phyloP scores from a whole-genome alignment of 1,140 invertebrate species.

The Bombus turneri region DNA sequence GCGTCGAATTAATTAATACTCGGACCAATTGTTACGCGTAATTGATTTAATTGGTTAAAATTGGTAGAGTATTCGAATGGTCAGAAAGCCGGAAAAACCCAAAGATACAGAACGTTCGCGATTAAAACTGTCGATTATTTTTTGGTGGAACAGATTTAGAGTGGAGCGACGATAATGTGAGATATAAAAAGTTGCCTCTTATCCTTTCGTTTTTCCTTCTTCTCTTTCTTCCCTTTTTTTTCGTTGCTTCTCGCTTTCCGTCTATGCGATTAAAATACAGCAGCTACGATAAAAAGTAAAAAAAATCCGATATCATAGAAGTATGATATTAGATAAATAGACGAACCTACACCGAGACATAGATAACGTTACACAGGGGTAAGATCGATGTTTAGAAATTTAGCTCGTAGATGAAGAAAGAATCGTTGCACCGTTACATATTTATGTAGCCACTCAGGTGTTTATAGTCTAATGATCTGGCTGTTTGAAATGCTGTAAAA shows the following conservation, averaged over 20 bases:
- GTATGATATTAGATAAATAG: neutral
- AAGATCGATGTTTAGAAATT: too few relatives aligned
- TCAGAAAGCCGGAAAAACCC: neutral
- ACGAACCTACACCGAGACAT: too few relatives aligned
- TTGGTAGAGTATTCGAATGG: neutral
- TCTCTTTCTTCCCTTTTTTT: too few relatives aligned
- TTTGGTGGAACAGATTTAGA: too few relatives aligned
- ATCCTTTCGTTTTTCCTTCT: too few relatives aligned
- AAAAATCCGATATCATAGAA: neutral
- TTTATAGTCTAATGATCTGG: neutral
- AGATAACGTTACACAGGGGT: too few relatives aligned
- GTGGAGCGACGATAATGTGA: too few relatives aligned
- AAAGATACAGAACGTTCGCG: too few relatives aligned
- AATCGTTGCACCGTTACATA: neutral
- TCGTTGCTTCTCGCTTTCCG: too few relatives aligned
- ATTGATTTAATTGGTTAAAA: neutral
- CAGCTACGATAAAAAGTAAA: neutral
- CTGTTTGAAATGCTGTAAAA: neutral
- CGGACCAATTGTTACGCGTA: neutral
- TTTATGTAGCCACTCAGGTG: neutral
- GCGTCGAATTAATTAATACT: neutral
- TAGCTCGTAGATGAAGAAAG: neutral
- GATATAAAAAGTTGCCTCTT: too few relatives aligned
- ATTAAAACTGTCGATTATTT: too few relatives aligned
- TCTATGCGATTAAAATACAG: too few relatives aligned